These are phyloP conservation scores for Myzus persicae DNA, from an alignment of 1,140 invertebrate species.

Conservation along the genomic window DNA sequence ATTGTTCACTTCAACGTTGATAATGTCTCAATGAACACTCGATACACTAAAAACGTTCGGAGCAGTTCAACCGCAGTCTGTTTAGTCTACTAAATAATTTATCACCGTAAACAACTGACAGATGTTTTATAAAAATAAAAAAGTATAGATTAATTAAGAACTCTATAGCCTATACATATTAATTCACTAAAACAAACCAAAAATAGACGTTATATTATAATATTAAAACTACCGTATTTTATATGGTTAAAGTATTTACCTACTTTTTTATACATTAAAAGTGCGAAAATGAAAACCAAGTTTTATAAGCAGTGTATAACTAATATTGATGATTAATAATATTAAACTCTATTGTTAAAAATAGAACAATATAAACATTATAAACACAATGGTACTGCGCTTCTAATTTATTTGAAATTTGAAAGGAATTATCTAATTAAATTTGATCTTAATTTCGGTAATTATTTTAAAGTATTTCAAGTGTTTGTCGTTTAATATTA, in stretches of 20 bases:
- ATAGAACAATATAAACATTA: too few species aligned
- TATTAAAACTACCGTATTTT: background rate
- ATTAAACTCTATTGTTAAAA: too few species aligned
- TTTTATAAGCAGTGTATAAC: too few species aligned
- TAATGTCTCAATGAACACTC: background rate
- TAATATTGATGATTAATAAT: too few species aligned
- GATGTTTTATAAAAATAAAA: conserved; percentile 13
- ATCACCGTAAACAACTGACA: background rate
- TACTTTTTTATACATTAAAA: background rate
- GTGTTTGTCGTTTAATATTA: too few species aligned
- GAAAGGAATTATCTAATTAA: too few species aligned
- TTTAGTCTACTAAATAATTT: conserved; percentile 20
- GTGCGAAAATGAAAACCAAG: too few species aligned
- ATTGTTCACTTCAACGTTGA: background rate
- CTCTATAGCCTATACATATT: background rate
- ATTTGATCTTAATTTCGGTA: too few species aligned
- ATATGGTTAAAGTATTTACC: too few species aligned
- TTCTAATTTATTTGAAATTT: too few species aligned
- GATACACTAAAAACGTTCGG: background rate
- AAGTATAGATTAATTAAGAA: conserved; percentile 2
- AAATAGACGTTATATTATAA: background rate
- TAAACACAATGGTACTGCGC: too few species aligned
- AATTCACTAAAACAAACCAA: background rate
- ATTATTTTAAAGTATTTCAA: too few species aligned
- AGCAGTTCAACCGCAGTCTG: background rate